These are phyloP conservation scores for Pelagia noctiluca DNA, from an alignment of 30 jellyfish, hydroid and myxozoan species.

Conservation along the genomic window DNA sequence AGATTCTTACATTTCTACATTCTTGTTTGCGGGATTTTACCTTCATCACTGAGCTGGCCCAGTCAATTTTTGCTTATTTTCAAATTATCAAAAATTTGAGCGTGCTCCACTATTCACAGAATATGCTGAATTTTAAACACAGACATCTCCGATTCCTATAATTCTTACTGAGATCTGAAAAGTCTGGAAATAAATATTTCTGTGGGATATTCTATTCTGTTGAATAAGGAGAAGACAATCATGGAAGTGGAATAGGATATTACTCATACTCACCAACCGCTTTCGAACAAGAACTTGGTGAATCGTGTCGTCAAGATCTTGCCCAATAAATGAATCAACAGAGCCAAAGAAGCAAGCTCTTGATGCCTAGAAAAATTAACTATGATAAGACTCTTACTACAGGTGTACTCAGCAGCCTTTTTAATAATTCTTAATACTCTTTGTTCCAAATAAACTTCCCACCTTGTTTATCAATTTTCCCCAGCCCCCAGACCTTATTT, in stretches of 20 bases:
- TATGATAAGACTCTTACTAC: no score
- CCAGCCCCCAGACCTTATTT: neutral
- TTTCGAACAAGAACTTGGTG: slow-evolving; percentile 37
- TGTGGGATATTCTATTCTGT: neutral
- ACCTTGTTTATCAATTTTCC: neutral
- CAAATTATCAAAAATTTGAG: neutral
- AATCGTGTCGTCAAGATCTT: slow-evolving; percentile 25
- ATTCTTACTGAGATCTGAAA: no score
- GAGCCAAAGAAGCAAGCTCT: slow-evolving; percentile 40
- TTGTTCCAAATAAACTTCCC: neutral
- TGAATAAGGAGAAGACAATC: no score
- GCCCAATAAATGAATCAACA: slow-evolving; percentile 30
- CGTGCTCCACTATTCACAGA: neutral
- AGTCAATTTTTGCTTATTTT: neutral
- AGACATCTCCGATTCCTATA: neutral
- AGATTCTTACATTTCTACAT: no score
- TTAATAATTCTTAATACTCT: neutral
- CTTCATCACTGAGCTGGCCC: no score
- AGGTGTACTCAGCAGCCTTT: neutral
- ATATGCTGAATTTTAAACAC: neutral
- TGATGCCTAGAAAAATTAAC: slow-evolving; percentile 20
- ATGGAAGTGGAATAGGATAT: neutral
- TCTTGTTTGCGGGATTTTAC: no score
- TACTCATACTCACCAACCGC: slow-evolving; percentile 15
- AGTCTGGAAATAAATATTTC: neutral